Evolutionary conservation across 2,113 vertebrate species (phyloP), one percentile per base, ranked within the genome.

Genomic region (Vidua macroura): DNA sequence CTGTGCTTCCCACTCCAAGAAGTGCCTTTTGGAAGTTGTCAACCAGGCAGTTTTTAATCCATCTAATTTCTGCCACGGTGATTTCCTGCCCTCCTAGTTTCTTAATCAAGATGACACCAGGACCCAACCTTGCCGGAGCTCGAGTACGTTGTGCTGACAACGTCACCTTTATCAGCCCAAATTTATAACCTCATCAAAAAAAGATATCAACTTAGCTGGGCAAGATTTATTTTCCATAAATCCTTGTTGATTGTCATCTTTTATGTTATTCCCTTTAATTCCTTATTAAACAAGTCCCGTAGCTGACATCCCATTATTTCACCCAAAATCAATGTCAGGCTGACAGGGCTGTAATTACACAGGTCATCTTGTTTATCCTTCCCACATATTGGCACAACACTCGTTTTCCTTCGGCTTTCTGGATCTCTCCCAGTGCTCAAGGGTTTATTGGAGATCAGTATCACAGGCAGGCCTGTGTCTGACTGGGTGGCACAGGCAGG

Each of bases 151-250:
- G 79, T 31, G 10, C 31, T 76, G 87, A 56, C 89, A 81, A 31
- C 69, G 1, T 84, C 94, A 84, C 86, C 91, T 95, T 94, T 96
- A 95, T 94, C 86, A 73, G 70, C 83, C 69, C 83, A 49, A 91
- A 93, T 91, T 95, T 96, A 92, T 93, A 79, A 89, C 91, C 94
- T 93, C 91, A 92, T 95, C 84, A 92, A 91, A 94, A 95, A 95
- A 92, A 93, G 76, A 92, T 85, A 92, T 86, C 94, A 92, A 60
- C 66, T 72, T 91, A 60, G 62, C 68, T 25, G 49, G 52, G 78
- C 62, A 53, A 95, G 92, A 95, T 91, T 95, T 95, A 87, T 89
- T 84, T 87, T 89, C 91, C 93, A 91, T 92, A 95, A 93, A 93
- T 88, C 84, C 91, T 43, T 46, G 77, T 89, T 95, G 95, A 97